Evolutionary conservation across 2,797 vertebrate genomes (phyloP).

Genomic region (Labeo calbasu): DNA sequence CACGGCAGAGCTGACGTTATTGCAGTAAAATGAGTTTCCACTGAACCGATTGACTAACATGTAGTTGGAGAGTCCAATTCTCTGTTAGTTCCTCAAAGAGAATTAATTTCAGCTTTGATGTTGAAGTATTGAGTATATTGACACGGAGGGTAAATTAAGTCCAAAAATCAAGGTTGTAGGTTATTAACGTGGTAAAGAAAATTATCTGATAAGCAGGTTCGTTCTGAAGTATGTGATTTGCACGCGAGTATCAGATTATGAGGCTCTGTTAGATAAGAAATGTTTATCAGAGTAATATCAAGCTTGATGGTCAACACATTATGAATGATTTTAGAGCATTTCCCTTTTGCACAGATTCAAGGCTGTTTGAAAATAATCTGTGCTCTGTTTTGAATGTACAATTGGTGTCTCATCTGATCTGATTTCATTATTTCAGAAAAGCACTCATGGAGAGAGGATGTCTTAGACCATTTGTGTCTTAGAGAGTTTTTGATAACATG

Average conservation of each 20-base stretch:
- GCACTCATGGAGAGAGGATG: not conserved
- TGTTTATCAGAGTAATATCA: not conserved
- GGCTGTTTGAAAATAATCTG: not conserved
- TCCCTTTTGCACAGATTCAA: not conserved
- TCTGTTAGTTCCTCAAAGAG: slow-evolving; percentile 10
- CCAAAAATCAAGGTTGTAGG: not conserved
- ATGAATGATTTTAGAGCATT: not conserved
- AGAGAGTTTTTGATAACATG: not conserved
- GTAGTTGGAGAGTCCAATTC: not conserved
- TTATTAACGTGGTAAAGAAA: not conserved
- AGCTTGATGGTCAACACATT: not conserved
- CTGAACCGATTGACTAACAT: not conserved
- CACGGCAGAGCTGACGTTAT: not conserved
- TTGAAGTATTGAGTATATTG: not conserved
- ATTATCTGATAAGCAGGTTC: not conserved
- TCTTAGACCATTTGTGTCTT: not conserved
- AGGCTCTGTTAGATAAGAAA: not conserved
- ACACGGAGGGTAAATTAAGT: not conserved
- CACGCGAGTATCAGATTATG: not conserved
- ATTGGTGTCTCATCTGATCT: not conserved
- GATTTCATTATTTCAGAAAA: not conserved
- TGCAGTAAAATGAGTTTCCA: not conserved
- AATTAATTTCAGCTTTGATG: slow-evolving; percentile 10
- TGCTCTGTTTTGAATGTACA: not conserved
- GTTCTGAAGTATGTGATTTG: not conserved